Evolutionary conservation across 2,888 invertebrate species (phyloP).

Genomic region (Ormyrus labotus): DNA sequence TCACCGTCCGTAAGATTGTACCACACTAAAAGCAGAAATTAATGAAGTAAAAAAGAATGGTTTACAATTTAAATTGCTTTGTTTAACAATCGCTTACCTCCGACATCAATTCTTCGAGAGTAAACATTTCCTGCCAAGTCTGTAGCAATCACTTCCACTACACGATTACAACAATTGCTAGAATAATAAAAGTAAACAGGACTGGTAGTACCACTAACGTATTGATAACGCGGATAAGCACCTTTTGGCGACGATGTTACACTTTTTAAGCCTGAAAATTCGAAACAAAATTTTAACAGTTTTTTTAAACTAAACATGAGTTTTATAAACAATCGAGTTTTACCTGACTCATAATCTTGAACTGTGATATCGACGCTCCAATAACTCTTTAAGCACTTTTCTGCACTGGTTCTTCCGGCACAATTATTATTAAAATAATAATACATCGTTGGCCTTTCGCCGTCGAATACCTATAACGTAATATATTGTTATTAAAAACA

Average conservation of each 20-base stretch:
- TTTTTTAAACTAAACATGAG: background rate
- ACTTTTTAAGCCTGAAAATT: conserved; percentile 67
- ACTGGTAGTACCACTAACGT: conserved; percentile 82
- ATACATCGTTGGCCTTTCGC: conserved; percentile 79
- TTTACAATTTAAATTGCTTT: background rate
- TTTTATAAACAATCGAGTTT: background rate
- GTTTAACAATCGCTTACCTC: conserved; percentile 67
- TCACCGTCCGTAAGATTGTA: conserved; percentile 76
- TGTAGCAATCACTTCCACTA: conserved; percentile 82
- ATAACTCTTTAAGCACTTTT: conserved; percentile 80
- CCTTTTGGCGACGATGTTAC: conserved; percentile 76
- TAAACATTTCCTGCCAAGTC: conserved; percentile 84
- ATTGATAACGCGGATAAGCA: conserved; percentile 80
- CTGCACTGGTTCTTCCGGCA: conserved; percentile 77
- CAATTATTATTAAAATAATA: conserved; percentile 83
- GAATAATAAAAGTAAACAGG: conserved; percentile 82
- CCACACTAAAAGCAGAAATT: conserved; percentile 71
- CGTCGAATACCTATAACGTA: conserved; percentile 72
- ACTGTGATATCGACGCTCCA: conserved; percentile 85
- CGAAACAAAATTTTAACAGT: background rate
- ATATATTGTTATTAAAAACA: background rate
- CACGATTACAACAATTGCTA: conserved; percentile 85
- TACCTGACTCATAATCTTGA: conserved; percentile 78
- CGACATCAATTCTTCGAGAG: conserved; percentile 81
- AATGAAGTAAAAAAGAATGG: background rate